These are phyloP conservation scores for Ectemnius lituratus DNA, from an alignment of 2,888 invertebrate genomes.

Conservation along the genomic window DNA sequence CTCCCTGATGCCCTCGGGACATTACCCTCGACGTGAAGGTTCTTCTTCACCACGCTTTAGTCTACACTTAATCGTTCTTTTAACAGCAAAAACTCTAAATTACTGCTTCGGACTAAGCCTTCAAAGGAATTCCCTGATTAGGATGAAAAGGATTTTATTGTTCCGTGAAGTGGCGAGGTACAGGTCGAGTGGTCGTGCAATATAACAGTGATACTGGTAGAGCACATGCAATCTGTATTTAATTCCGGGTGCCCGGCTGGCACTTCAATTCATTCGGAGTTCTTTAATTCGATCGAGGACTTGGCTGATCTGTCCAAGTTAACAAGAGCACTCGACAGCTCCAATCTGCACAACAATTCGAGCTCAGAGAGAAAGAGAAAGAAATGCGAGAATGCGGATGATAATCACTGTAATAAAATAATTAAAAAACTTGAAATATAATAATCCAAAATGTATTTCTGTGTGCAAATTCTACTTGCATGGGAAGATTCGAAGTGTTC, in stretches of 20 bases:
- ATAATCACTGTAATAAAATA: neutral
- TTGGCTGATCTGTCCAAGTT: neutral
- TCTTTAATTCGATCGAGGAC: constrained; percentile 1
- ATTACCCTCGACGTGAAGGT: constrained; percentile 23
- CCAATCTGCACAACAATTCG: constrained; percentile 9
- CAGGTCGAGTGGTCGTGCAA: no score
- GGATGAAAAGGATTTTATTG: no score
- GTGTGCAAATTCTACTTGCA: neutral
- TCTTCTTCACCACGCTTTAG: neutral
- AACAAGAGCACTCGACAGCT: constrained; percentile 26
- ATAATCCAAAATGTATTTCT: constrained; percentile 35
- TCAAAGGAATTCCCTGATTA: no score
- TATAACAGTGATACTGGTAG: no score
- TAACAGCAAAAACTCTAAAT: no score
- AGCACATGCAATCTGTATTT: no score
- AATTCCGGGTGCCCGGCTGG: neutral
- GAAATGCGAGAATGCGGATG: neutral
- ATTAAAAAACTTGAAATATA: constrained; percentile 25
- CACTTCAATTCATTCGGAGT: neutral
- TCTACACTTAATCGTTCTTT: no score
- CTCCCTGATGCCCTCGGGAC: constrained; percentile 58
- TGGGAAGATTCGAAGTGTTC: constrained; percentile 16
- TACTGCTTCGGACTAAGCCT: no score
- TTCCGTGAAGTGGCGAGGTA: no score
- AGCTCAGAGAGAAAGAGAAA: constrained; percentile 4